Evolutionary conservation across 2,888 invertebrate genomes (phyloP), one percentile per base, ranked within the genome.

Genomic region (Elysia crispata): DNA sequence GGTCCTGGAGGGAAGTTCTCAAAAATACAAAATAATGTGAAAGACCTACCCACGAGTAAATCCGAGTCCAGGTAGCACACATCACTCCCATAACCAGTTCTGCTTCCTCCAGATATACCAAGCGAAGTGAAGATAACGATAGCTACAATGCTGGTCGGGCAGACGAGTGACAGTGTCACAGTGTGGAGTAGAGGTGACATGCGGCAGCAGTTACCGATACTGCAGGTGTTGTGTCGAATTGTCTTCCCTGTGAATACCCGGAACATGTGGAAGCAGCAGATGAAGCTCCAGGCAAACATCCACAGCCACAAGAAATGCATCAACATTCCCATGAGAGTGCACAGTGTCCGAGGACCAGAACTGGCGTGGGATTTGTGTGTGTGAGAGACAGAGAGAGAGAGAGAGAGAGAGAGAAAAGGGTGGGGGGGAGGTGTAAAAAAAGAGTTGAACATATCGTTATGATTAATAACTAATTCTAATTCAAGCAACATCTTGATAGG

Each of bases 301-400:
- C 15, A 41, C 23, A 77, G 60, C 77, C 77, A 77, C 1, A 57
- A 15, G 60, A 77, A 77, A 49, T 77, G 77, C 8, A 57, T 77
- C 18, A 25, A 0, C 1, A 77, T 31, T 8, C 57, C 77, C 15
- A 77, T 1, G 1, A 23, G 54, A 15, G 31, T 13, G 50, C 66
- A 76, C 8, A 76, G 1, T 25, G 25, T 3, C 5, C 25, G 6
- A 8, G 60, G 23, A 3, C 23, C n/a, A 60, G 60, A 60, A 5
- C 23, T 23, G 23, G 18, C 18, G 54, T 54, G 18, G 54, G 54
- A 54, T 54, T n/a, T n/a, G n/a, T n/a, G n/a, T n/a, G n/a, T n/a
- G n/a, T n/a, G n/a, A n/a, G n/a, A n/a, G n/a, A n/a, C n/a, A n/a
- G n/a, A n/a, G n/a, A n/a, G n/a, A n/a, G n/a, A n/a, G n/a, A n/a